phyloP scores from a whole-genome alignment of 2,113 vertebrate genomes.

The Ranitomeya imitator region DNA sequence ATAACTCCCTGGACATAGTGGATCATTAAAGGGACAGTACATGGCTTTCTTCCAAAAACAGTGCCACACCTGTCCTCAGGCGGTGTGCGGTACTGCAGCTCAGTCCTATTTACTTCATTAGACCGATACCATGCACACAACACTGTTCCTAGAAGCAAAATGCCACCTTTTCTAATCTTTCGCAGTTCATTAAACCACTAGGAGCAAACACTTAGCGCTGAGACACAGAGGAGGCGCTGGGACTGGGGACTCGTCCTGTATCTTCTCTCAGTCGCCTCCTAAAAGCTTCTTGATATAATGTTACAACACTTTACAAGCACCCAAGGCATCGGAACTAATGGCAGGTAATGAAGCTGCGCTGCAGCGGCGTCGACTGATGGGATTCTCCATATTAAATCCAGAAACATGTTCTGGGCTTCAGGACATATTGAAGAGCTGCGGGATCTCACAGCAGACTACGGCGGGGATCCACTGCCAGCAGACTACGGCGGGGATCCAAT shows the following conservation, averaged over 20 bases:
- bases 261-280: background rate
- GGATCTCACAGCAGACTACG: background rate
- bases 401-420: background rate
- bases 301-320: slow-evolving; percentile 22
- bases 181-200: background rate
- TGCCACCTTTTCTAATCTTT: background rate
- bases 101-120: background rate
- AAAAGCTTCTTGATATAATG: background rate
- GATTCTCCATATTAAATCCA: background rate
- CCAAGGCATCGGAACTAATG: background rate
- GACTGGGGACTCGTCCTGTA: background rate
- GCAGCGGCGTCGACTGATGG: background rate
- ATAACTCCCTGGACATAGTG: too few species aligned
- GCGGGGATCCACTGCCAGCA: background rate
- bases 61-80: background rate
- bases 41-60: too few species aligned
- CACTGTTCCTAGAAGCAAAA: background rate
- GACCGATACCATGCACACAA: background rate
- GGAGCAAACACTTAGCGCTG: background rate
- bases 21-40: too few species aligned
- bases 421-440: background rate
- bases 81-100: background rate
- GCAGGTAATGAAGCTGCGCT: background rate
- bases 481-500: too few species aligned
- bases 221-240: background rate